These are phyloP conservation scores for Luffia ferchaultella DNA, from an alignment of 2,888 invertebrate genomes.

Conservation along the genomic window DNA sequence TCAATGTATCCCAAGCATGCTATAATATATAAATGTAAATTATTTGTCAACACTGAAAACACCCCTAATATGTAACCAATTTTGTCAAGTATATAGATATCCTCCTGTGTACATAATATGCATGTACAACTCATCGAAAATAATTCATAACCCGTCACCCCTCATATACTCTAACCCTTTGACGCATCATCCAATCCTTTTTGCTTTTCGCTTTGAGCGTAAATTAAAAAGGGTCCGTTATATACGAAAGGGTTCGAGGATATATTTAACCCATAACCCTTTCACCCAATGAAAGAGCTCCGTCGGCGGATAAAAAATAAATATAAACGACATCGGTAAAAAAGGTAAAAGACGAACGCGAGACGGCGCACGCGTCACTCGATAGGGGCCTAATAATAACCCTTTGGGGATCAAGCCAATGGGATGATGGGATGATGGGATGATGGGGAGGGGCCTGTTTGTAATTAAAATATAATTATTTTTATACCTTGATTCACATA, in stretches of 20 bases:
- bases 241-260: slow-evolving; percentile 15
- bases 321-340: slow-evolving; percentile 37
- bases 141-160: neutral
- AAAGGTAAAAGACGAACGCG: slow-evolving; percentile 48
- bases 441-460: slow-evolving; percentile 45
- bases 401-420: slow-evolving; percentile 55
- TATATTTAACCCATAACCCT: slow-evolving; percentile 43
- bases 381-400: slow-evolving; percentile 53
- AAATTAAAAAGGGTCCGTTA: slow-evolving; percentile 33
- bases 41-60: too few species aligned
- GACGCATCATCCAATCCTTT: neutral
- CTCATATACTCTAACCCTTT: neutral
- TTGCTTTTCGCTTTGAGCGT: neutral
- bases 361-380: slow-evolving; percentile 38
- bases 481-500: too few species aligned
- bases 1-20: too few species aligned
- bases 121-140: too few species aligned
- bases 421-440: too few species aligned
- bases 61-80: too few species aligned
- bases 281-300: slow-evolving; percentile 46
- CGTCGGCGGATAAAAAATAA: slow-evolving; percentile 36
- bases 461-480: neutral
- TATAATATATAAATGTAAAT: too few species aligned
- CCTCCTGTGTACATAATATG: too few species aligned
- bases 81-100: too few species aligned